phyloP scores from a whole-genome alignment of 2,113 vertebrate genomes.

The Chloebia gouldiae region DNA sequence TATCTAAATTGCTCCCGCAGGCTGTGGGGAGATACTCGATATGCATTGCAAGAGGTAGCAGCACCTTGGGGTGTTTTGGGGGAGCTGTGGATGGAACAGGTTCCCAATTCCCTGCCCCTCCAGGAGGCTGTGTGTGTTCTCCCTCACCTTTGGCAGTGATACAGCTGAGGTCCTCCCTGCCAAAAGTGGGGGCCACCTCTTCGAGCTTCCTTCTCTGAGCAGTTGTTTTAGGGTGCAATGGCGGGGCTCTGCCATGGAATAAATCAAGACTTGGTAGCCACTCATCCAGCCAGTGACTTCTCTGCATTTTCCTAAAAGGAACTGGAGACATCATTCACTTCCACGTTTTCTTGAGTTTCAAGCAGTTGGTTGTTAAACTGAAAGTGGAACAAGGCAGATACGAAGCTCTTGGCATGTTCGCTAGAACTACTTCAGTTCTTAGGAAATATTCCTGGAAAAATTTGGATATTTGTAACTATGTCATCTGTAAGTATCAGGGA shows the following conservation, averaged over 20 bases:
- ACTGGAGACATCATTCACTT: not conserved
- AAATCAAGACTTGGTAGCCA: not conserved
- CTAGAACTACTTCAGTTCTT: not conserved
- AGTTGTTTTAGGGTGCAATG: not conserved
- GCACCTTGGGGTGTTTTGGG: not conserved
- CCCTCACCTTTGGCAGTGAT: not conserved
- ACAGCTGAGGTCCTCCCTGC: not conserved
- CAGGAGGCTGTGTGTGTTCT: accelerated
- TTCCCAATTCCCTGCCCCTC: not conserved
- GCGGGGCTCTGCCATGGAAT: not conserved
- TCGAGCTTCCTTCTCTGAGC: not conserved
- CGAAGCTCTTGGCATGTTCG: accelerated
- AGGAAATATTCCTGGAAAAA: not conserved
- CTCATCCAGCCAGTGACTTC: not conserved
- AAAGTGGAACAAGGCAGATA: not conserved
- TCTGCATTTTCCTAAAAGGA: not conserved
- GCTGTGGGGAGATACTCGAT: accelerated
- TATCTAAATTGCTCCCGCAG: accelerated
- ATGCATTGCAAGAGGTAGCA: accelerated
- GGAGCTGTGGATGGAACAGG: accelerated
- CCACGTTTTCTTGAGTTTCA: not conserved
- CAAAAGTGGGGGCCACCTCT: not conserved
- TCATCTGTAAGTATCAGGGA: not conserved
- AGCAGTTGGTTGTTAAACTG: not conserved
- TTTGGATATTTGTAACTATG: not conserved